Base-by-base conservation (phyloP, 2,888 invertebrate species). In the Euplagia quadripunctaria region DNA sequence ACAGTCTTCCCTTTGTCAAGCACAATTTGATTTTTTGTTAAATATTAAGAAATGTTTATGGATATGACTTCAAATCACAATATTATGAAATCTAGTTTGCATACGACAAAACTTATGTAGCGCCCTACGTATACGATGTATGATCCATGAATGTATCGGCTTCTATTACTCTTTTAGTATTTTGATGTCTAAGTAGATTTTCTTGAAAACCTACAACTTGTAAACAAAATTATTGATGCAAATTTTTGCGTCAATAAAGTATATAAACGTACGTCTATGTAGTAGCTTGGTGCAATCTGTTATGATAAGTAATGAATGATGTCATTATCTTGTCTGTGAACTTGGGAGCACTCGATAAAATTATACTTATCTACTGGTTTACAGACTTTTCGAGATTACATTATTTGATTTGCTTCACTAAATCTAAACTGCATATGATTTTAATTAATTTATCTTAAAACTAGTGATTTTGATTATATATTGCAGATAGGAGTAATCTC, bases 231-330 rank as follows among this genome's bases (percentile, higher is more conserved):
- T 12, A 31, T 7, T 20, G 12, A 20, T 58, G 11, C 11, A 20
- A 58, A 58, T 20, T 61, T 20, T 12, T 11, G 58, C 12, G 20
- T 58, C 55, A 20, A 20, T 58, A 58, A 5, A 11, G 2, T 14
- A 61, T 14, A 6, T 12, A 61, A 31, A 31, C 31, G 11, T 61
- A 31, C 61, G 14, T 14, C 20, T 61, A 61, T 31, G 58, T 58
- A 58, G 1, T 31, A 31, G 31, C 31, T 31, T 1, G 31, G 20
- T 58, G 58, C 58, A 58, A 20, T 58, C 43, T 46, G n/a, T 9
- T 58, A 31, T 14, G 51, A 68, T 68, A 55, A 68, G 31, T 46
- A 69, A 63, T 41, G 72, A 66, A 51, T 65, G 61, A 75, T 63
- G 42, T 52, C 61, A 51, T 64, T 67, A 31, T 68, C 43, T 42